Base-by-base conservation (phyloP, 2,113 vertebrate species). In the Turdus rufiventris region DNA sequence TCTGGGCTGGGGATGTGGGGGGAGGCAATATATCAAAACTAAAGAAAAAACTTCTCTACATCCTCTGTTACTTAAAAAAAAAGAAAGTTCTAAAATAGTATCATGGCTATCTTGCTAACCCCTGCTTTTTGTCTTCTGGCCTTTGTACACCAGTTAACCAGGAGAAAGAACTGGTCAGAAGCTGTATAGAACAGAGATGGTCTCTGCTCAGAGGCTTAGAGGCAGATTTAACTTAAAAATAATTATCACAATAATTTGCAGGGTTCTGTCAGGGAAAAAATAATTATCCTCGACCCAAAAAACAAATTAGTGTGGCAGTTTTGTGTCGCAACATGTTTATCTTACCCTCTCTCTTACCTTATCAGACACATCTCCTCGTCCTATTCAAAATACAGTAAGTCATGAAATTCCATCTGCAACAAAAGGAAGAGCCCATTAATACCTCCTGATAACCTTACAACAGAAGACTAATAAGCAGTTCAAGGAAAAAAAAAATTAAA, bases 401-500 rank as follows among this genome's bases (percentile, higher is more conserved):
- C 65, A 94, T 60, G 92, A 94, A 95, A 91, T 94, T 85, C 95
- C 93, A 96, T 94, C 94, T 96, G 80, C 19, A 95, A 94, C 50
- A 81, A 61, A 96, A 91, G 34, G 36, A 95, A 74, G 90, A 95
- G n/a, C 38, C 57, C 65, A 84, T 96, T 93, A 95, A 83, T 67
- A 88, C 18, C 36, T 68, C 53, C 43, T 28, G 18, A 85, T 91
- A 91, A 58, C 36, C 50, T 63, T 60, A 65, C 13, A 91, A 90
- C 45, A 56, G 28, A 87, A 85, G 51, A 56, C 53, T 85, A 88
- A 76, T 16, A 51, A 31, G 25, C 25, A 73, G 31, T 24, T 75
- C 31, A 76, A 70, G 42, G 18, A 43, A 23, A 58, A 29, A 38
- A 51, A 15, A 62, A 28, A 14, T 21, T 45, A 12, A 87, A 81